These are phyloP conservation scores for Anolis sagrei DNA, from an alignment of 2,113 vertebrate species.

Conservation along the genomic window DNA sequence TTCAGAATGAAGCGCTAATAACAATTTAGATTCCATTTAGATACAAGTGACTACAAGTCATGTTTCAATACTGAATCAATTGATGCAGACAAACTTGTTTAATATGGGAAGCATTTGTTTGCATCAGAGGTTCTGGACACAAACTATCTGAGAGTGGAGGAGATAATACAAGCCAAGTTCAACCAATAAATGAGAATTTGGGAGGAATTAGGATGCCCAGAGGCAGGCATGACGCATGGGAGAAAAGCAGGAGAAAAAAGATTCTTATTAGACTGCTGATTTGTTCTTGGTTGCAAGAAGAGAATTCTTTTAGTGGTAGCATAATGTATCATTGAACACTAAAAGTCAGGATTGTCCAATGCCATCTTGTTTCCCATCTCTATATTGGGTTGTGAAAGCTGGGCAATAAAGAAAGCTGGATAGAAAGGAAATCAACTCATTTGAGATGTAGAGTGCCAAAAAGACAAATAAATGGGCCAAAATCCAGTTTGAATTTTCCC, in stretches of 20 bases:
- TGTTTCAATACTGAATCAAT: conserved; percentile 68
- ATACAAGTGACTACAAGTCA: conserved; percentile 68
- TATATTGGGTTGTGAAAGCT: no score
- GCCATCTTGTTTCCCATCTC: no score
- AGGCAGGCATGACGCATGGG: accelerated
- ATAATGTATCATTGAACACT: conserved; percentile 40
- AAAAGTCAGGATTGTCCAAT: no score
- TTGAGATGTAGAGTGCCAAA: no score
- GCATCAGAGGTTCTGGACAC: not conserved
- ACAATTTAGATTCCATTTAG: conserved; percentile 77
- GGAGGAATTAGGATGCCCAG: not conserved
- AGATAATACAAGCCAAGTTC: not conserved
- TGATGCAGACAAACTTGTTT: conserved; percentile 58
- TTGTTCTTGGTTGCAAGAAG: conserved; percentile 52
- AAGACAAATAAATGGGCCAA: no score
- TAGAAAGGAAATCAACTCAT: no score
- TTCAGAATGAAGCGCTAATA: conserved; percentile 50
- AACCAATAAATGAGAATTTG: not conserved
- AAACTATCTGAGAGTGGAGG: not conserved
- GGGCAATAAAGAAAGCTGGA: no score
- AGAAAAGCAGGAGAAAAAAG: conserved; percentile 34
- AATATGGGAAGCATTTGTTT: conserved; percentile 42
- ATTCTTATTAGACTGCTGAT: conserved; percentile 31
- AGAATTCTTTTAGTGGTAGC: conserved; percentile 61
- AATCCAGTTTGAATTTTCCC: no score